Conservation (phyloP, 2,797 vertebrate species). For the Clarias fuscus region DNA sequence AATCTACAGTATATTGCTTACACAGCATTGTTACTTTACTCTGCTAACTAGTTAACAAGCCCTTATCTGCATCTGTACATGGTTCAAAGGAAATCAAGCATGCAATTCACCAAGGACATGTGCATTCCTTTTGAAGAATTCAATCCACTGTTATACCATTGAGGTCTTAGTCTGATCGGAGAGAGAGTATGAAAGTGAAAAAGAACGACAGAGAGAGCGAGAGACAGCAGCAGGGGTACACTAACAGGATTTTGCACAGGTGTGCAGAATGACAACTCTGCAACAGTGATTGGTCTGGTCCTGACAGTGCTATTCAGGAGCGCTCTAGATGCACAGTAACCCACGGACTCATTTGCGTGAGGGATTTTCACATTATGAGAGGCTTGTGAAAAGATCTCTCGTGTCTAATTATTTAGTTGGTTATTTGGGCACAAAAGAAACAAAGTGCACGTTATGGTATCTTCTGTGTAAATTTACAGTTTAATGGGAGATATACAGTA, state of each 20-base stretch:
- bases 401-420: background rate
- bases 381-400: background rate
- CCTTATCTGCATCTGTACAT: background rate
- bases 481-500: background rate
- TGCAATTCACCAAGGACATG: slow-evolving; percentile 1
- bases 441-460: background rate
- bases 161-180: background rate
- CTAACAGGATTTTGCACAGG: slow-evolving; percentile 14
- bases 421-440: background rate
- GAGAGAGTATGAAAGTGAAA: background rate
- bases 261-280: slow-evolving; percentile 21
- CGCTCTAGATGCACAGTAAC: background rate
- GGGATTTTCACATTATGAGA: background rate
- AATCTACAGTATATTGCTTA: background rate
- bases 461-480: background rate
- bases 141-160: background rate
- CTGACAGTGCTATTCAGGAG: slow-evolving; percentile 5
- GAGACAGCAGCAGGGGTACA: background rate
- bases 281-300: slow-evolving; percentile 3
- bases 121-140: slow-evolving; percentile 1
- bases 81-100: slow-evolving; percentile 3
- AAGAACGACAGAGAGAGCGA: background rate
- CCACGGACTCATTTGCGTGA: background rate
- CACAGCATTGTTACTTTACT: background rate
- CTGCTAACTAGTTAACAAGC: background rate